A percentile compares a stretch with the other conserved stretches of the same genome.
These are phyloP conservation scores for Sebastes cheni DNA, from an alignment of 2,797 vertebrate species.

Conservation along the genomic window DNA sequence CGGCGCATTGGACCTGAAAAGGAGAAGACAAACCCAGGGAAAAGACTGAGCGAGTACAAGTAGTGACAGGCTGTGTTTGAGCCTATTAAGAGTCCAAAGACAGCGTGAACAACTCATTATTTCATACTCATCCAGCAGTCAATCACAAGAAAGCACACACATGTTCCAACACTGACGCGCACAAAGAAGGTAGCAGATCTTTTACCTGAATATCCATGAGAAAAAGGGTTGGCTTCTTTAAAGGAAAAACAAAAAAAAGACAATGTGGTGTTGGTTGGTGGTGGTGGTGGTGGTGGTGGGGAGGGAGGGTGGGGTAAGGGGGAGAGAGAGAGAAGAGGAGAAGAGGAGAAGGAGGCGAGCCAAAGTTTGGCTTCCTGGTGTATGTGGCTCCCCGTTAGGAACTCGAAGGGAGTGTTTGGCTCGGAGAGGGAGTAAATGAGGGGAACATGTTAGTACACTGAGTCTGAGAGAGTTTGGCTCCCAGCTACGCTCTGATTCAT, in stretches of 20 bases:
- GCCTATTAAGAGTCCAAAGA: slow-evolving; percentile 58
- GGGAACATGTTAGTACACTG: slow-evolving; percentile 92
- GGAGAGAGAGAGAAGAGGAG: background rate
- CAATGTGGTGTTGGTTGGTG: slow-evolving; percentile 3
- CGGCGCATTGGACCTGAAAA: slow-evolving; percentile 3
- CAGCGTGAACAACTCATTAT: slow-evolving; percentile 62
- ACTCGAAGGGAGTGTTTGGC: slow-evolving; percentile 77
- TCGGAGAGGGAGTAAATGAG: slow-evolving; percentile 86
- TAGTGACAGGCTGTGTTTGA: slow-evolving; percentile 66
- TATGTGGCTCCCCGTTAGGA: slow-evolving; percentile 64
- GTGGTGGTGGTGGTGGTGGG: background rate
- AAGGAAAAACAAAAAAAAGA: slow-evolving; percentile 4
- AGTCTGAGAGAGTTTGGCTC: slow-evolving; percentile 91
- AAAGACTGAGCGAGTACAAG: slow-evolving; percentile 40
- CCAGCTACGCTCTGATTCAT: slow-evolving; percentile 92
- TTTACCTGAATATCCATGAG: slow-evolving; percentile 77
- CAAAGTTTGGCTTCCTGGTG: slow-evolving; percentile 61
- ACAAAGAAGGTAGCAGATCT: slow-evolving; percentile 6
- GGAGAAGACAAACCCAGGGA: slow-evolving; percentile 27
- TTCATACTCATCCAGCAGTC: slow-evolving; percentile 64
- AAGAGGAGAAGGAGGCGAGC: background rate
- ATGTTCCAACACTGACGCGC: slow-evolving; percentile 7
- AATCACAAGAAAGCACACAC: slow-evolving; percentile 35
- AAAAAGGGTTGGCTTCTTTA: slow-evolving; percentile 31
- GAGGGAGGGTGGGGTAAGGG: background rate